phyloP scores from a whole-genome alignment of 2,797 vertebrate species.

The Podargus strigoides region DNA sequence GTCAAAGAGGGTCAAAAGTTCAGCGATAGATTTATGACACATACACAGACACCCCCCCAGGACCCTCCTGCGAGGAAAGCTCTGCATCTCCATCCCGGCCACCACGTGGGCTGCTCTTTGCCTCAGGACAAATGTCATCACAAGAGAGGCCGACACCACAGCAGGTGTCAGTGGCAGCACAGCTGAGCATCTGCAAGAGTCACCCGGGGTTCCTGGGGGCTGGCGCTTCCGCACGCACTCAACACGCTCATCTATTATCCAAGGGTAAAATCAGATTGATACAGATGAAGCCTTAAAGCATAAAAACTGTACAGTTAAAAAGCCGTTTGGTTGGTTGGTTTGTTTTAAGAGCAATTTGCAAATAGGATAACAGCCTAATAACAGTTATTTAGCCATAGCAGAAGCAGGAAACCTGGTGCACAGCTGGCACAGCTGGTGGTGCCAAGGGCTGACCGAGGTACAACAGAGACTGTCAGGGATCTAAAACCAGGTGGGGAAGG shows the following conservation, averaged over 20 bases:
- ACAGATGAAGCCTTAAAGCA: neutral
- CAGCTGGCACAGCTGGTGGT: neutral
- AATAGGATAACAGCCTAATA: neutral
- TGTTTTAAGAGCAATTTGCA: neutral
- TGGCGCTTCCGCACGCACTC: neutral
- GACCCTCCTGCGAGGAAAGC: neutral
- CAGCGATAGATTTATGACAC: conserved; percentile 31
- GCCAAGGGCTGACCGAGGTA: neutral
- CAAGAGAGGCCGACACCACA: neutral
- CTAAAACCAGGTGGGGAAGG: neutral
- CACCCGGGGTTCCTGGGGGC: neutral
- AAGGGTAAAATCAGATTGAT: neutral
- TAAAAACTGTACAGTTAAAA: neutral
- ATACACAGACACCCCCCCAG: no score
- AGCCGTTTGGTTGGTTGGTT: neutral
- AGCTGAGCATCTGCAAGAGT: neutral
- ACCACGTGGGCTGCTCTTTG: rapidly evolving
- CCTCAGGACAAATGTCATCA: neutral
- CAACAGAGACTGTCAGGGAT: neutral
- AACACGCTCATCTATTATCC: neutral
- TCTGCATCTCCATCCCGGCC: neutral
- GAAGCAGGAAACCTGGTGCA: neutral
- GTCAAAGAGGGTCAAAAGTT: conserved; percentile 43
- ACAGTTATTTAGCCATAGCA: neutral
- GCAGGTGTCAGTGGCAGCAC: neutral